A percentile compares a stretch with the other conserved stretches of the same genome.
Evolutionary conservation across 2,797 vertebrate genomes (phyloP).

Genomic region (Melanotaenia pygmaea): DNA sequence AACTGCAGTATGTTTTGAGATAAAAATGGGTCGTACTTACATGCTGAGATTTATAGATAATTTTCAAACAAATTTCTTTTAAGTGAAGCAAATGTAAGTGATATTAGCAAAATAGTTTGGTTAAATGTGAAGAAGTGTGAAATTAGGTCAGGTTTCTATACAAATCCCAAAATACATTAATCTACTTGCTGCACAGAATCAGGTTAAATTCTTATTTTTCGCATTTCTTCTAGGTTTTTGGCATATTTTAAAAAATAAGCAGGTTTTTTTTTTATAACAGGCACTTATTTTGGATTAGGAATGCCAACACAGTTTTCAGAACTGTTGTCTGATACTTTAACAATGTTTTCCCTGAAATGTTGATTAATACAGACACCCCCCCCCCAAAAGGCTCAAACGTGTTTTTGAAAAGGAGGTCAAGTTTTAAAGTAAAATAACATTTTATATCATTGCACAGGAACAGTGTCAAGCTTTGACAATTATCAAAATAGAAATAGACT

Average conservation of each 20-base stretch:
- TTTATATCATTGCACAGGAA: constrained; percentile 9
- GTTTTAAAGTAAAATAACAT: background rate
- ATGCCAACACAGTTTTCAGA: constrained; percentile 9
- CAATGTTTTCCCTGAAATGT: constrained; percentile 35
- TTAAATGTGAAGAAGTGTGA: background rate
- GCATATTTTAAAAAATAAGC: background rate
- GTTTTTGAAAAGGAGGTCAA: background rate
- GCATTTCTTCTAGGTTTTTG: constrained; percentile 5
- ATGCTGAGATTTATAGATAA: background rate
- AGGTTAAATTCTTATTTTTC: background rate
- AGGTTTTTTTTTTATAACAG: constrained; percentile 12
- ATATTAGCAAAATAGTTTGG: background rate
- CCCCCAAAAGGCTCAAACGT: background rate
- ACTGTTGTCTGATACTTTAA: constrained; percentile 7
- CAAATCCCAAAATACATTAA: constrained; percentile 1
- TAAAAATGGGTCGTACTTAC: background rate
- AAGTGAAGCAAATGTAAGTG: background rate
- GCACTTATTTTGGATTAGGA: constrained; percentile 56
- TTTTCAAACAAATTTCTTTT: background rate
- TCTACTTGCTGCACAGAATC: constrained; percentile 8
- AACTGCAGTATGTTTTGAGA: background rate
- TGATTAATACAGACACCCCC: constrained; percentile 2
- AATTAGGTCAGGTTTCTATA: background rate
- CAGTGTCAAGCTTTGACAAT: constrained; percentile 1
- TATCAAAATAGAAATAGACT: constrained; percentile 7